These are phyloP conservation scores for Akabosia matsudoensis DNA, from an alignment of 1,140 invertebrate genomes.

Conservation along the genomic window DNA sequence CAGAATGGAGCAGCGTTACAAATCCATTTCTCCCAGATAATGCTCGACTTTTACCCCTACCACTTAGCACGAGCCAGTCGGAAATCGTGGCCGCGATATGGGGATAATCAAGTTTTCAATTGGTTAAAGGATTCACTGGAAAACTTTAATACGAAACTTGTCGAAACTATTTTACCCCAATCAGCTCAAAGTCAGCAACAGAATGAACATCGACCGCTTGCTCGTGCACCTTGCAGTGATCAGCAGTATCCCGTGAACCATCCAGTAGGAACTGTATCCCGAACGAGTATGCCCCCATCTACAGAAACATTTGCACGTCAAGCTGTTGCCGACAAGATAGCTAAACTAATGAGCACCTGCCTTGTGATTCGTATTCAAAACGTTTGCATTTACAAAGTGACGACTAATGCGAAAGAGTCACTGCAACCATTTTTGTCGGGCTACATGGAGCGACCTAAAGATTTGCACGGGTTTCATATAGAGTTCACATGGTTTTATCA, in stretches of 20 bases:
- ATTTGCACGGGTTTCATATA: slow-evolving; percentile 84
- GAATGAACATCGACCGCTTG: neutral
- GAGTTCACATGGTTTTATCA: slow-evolving; percentile 97
- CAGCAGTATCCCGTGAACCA: slow-evolving; percentile 42
- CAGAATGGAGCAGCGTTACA: slow-evolving; percentile 90
- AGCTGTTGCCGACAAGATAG: slow-evolving; percentile 67
- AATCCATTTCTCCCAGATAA: slow-evolving; percentile 74
- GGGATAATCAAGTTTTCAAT: slow-evolving; percentile 63
- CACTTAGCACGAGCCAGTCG: slow-evolving; percentile 82
- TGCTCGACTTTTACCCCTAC: slow-evolving; percentile 95
- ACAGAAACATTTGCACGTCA: slow-evolving; percentile 61
- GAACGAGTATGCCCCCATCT: slow-evolving; percentile 33
- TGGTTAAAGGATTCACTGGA: slow-evolving; percentile 71
- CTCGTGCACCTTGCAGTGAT: neutral
- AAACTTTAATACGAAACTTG: slow-evolving; percentile 59
- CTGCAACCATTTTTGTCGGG: slow-evolving; percentile 78
- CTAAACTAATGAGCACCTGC: slow-evolving; percentile 88
- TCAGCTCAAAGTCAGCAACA: slow-evolving; percentile 25
- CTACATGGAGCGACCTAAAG: slow-evolving; percentile 79
- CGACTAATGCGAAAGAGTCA: slow-evolving; percentile 64
- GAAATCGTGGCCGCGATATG: slow-evolving; percentile 77
- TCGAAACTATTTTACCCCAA: slow-evolving; percentile 41
- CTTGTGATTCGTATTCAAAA: slow-evolving; percentile 84
- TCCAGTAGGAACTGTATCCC: slow-evolving; percentile 16
- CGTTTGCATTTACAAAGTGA: slow-evolving; percentile 78